phyloP scores from a whole-genome alignment of 2,797 vertebrate genomes.

The Acanthopagrus latus region DNA sequence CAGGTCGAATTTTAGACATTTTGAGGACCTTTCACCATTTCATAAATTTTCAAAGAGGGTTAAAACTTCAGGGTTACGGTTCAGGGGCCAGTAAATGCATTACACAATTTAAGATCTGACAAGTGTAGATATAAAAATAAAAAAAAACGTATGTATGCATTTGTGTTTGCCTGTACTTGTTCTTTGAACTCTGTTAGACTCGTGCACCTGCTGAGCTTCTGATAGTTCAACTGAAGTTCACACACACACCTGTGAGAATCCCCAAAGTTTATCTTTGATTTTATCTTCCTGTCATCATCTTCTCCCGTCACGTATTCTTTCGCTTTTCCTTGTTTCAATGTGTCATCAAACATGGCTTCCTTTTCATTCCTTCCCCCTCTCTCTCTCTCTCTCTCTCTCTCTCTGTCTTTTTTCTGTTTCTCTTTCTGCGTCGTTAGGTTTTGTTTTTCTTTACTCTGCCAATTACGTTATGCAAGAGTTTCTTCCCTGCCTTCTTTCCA shows the following conservation, averaged over 20 bases:
- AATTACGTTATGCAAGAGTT: conserved; percentile 27
- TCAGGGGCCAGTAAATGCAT: neutral
- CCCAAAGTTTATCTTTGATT: conserved; percentile 26
- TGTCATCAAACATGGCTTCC: conserved; percentile 20
- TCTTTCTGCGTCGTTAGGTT: neutral
- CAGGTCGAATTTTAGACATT: neutral
- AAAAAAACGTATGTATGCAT: neutral
- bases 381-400: neutral
- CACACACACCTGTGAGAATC: conserved; percentile 52
- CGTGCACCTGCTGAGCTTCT: conserved; percentile 58
- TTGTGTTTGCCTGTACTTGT: conserved; percentile 29
- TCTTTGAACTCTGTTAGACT: conserved; percentile 66
- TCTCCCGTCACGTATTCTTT: conserved; percentile 15
- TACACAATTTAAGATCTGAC: neutral
- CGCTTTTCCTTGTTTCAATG: conserved; percentile 1
- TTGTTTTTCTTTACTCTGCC: conserved; percentile 1
- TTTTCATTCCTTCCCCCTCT: neutral
- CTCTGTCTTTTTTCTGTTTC: neutral
- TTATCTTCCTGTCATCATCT: conserved; percentile 54
- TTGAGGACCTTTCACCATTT: neutral
- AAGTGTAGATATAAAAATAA: conserved; percentile 2
- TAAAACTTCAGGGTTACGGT: neutral
- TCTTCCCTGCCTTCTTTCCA: conserved; percentile 3
- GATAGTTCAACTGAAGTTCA: conserved; percentile 65
- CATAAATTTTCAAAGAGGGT: neutral